phyloP scores from a whole-genome alignment of 2,797 vertebrate genomes.

The Gallinago stenura region DNA sequence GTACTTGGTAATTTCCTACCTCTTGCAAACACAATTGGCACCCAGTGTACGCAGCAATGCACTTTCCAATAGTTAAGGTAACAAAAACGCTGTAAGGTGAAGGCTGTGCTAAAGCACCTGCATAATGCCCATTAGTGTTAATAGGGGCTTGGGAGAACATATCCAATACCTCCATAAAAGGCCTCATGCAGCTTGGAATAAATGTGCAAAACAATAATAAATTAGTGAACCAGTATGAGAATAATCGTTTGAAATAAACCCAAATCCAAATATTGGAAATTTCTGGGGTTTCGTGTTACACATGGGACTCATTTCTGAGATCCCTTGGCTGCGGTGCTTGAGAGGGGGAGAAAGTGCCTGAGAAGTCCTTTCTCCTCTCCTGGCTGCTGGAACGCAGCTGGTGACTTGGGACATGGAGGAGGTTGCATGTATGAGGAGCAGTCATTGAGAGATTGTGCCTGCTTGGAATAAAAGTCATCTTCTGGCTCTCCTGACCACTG shows the following conservation, averaged over 20 bases:
- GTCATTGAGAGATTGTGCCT: neutral
- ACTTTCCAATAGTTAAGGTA: constrained; percentile 73
- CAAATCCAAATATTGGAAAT: constrained; percentile 74
- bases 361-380: neutral
- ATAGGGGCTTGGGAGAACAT: constrained; percentile 68
- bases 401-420: neutral
- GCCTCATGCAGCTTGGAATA: constrained; percentile 64
- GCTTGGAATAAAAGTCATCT: neutral
- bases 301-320: neutral
- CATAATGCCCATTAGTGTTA: constrained; percentile 73
- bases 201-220: constrained; percentile 75
- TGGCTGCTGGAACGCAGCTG: neutral
- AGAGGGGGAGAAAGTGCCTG: neutral
- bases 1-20: constrained; percentile 74
- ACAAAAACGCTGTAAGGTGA: constrained; percentile 61
- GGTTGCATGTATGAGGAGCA: rapidly evolving
- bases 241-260: constrained; percentile 72
- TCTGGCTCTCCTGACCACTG: neutral
- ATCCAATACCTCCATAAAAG: constrained; percentile 69
- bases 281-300: constrained; percentile 47
- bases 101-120: constrained; percentile 69
- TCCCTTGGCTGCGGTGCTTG: neutral
- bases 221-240: constrained; percentile 71
- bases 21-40: constrained; percentile 69
- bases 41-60: constrained; percentile 65